A percentile compares a stretch with the other conserved stretches of the same genome.
Evolutionary conservation across 2,888 invertebrate genomes (phyloP).

Genomic region (Cryptops parisi): DNA sequence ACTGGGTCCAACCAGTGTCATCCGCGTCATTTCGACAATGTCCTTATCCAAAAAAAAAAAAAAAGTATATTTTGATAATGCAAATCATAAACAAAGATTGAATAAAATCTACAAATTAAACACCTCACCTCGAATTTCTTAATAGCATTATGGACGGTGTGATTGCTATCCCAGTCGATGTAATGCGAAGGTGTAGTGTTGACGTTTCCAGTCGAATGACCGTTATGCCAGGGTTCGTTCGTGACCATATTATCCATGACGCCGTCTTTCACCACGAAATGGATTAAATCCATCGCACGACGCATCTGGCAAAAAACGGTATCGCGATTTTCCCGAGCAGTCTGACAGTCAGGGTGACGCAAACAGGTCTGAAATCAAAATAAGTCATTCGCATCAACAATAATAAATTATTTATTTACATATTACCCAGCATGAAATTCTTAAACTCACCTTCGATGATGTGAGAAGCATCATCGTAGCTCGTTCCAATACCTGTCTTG

Average conservation of each 20-base stretch:
- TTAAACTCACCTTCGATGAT: constrained; percentile 90
- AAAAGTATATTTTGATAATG: background rate
- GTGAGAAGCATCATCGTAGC: constrained; percentile 94
- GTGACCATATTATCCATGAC: constrained; percentile 44
- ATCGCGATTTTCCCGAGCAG: constrained; percentile 88
- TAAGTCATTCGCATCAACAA: background rate
- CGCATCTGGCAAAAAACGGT: constrained; percentile 98
- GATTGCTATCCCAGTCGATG: constrained; percentile 45
- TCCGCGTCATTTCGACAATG: constrained; percentile 68
- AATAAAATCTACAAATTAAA: background rate
- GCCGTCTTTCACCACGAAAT: constrained; percentile 95
- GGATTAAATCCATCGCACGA: constrained; percentile 91
- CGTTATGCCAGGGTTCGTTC: constrained; percentile 15
- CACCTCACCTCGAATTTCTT: constrained; percentile 54
- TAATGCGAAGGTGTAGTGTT: constrained; percentile 10
- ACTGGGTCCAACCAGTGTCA: constrained; percentile 53
- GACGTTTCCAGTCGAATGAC: constrained; percentile 7
- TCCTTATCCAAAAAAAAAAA: constrained; percentile 34
- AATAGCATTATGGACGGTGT: constrained; percentile 64
- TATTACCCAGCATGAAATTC: too few species aligned
- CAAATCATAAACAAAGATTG: background rate
- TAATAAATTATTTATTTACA: too few species aligned
- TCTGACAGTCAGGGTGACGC: constrained; percentile 83
- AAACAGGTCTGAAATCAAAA: constrained; percentile 56
- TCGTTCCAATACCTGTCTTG: constrained; percentile 83